These are phyloP conservation scores for Uropsilus gracilis DNA, from an alignment of 2,113 vertebrate genomes.

Conservation along the genomic window DNA sequence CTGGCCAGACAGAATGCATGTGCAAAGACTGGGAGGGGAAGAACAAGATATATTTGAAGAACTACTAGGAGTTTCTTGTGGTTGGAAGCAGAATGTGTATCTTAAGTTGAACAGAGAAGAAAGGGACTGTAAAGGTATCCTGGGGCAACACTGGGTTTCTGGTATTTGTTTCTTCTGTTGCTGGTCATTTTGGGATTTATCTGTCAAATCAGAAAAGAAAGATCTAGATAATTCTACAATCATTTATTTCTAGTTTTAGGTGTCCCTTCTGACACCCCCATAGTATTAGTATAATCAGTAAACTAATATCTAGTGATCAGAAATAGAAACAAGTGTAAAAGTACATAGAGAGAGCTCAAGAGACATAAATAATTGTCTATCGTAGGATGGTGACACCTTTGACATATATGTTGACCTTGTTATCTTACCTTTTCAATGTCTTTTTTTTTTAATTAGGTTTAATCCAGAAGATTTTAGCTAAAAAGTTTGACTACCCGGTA, in stretches of 20 bases:
- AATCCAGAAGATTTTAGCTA: slow-evolving; percentile 65
- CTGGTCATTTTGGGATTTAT: neutral
- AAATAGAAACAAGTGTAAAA: slow-evolving; percentile 17
- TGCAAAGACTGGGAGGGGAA: neutral
- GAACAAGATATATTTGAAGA: neutral
- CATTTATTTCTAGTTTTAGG: neutral
- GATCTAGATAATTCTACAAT: neutral
- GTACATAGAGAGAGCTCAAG: neutral
- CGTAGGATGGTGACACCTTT: neutral
- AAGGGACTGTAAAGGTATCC: neutral
- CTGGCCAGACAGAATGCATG: neutral
- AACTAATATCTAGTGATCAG: neutral
- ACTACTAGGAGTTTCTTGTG: neutral
- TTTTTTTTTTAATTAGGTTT: slow-evolving; percentile 72
- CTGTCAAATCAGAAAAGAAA: neutral
- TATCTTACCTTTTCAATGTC: neutral
- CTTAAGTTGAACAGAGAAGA: neutral
- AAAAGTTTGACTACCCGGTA: slow-evolving; percentile 82
- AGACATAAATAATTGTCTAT: neutral
- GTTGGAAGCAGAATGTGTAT: neutral
- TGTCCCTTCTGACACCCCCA: too few relatives aligned
- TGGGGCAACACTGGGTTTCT: neutral
- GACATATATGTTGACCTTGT: neutral
- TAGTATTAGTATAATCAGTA: neutral
- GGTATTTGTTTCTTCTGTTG: neutral